Evolutionary conservation across 2,888 invertebrate genomes (phyloP), one percentile per base, ranked within the genome.

Genomic region (Notodonta ziczac): DNA sequence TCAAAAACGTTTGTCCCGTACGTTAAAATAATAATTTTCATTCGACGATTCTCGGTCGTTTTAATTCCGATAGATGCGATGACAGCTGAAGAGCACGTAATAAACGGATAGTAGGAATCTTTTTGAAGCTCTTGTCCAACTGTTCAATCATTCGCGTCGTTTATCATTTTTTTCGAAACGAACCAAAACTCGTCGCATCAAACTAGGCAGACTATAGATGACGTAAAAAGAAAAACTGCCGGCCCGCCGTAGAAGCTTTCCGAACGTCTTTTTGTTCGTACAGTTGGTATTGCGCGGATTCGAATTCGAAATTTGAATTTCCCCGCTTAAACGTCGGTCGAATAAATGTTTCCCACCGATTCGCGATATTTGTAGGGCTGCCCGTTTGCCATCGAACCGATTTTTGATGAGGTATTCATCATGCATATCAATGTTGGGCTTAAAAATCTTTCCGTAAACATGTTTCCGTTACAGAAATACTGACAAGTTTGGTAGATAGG

Each of bases 81-180:
- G 77, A 76, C 78, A 75, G 70, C 61, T 72, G 71, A 70, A 69
- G 67, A 77, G 74, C 68, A 65, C 67, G 74, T 72, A 68, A 74
- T 77, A 85, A 86, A 79, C 82, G 81, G 75, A 84, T 83, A 81
- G 80, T 80, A 76, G 77, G 76, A 85, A 87, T 88, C 88, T 88
- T 89, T 88, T 83, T 78, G 78, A 78, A 85, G 85, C 84, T 85
- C 83, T 77, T 83, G 85, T 88, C 86, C 84, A 81, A 78, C 85
- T 84, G 86, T 84, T 92, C 92, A 91, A 92, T 93, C 91, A 91
- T 90, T 89, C 89, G 87, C 82, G 88, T 89, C 90, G 89, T 90
- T 91, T 88, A 89, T 90, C 88, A 89, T 90, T 89, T 89, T 74
- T 75, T 75, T 76, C 67, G 7, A 63, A 70, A 76, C 82, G 81